Evolutionary conservation across 2,797 vertebrate genomes (phyloP).

Genomic region (Hippoglossus hippoglossus): DNA sequence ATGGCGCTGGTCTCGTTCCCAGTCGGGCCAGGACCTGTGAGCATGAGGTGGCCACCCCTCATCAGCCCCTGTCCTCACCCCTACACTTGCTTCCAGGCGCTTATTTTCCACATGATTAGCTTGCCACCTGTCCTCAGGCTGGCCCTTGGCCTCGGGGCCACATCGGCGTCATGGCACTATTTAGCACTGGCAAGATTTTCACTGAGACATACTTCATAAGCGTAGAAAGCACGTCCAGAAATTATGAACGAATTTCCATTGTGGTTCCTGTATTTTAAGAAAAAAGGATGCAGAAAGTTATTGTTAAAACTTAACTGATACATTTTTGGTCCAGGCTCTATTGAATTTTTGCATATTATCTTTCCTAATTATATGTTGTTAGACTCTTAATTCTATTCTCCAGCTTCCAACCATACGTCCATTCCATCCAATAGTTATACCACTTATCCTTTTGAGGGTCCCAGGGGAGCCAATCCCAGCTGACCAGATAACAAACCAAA

Average conservation of each 20-base stretch:
- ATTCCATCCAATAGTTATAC: neutral
- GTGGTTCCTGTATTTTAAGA: neutral
- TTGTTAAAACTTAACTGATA: neutral
- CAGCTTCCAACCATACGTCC: neutral
- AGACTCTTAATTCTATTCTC: neutral
- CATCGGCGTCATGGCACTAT: conserved; percentile 66
- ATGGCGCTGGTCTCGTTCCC: conserved; percentile 72
- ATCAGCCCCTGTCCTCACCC: conserved; percentile 70
- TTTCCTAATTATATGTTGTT: neutral
- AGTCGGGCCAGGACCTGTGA: conserved; percentile 76
- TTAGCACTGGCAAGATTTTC: conserved; percentile 79
- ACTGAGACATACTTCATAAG: conserved; percentile 69
- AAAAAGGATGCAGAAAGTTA: neutral
- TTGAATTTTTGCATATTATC: neutral
- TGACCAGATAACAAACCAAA: neutral
- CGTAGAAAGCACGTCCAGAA: conserved; percentile 7
- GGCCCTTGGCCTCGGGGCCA: conserved; percentile 73
- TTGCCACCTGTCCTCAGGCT: conserved; percentile 84
- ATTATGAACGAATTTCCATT: neutral
- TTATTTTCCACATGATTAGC: conserved; percentile 89
- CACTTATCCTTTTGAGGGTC: neutral
- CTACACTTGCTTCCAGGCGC: conserved; percentile 77
- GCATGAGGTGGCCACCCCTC: conserved; percentile 76
- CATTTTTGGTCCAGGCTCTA: neutral
- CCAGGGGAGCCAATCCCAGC: neutral